Evolutionary conservation across 2,888 invertebrate species (phyloP).

Genomic region (Trilocha varians): DNA sequence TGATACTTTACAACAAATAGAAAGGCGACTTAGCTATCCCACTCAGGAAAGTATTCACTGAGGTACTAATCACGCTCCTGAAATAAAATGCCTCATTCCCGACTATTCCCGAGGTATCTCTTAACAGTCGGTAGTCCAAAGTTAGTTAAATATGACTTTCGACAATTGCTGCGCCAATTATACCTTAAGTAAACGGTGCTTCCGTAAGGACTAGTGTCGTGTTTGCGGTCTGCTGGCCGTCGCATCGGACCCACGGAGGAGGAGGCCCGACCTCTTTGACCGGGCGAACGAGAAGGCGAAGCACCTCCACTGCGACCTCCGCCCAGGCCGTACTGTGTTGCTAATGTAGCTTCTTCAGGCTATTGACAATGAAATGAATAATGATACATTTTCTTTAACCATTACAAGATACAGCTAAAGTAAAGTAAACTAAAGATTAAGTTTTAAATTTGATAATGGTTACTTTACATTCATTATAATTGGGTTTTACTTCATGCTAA

Average conservation of each 20-base stretch:
- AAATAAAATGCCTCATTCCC: too few relatives aligned
- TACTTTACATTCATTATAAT: background rate
- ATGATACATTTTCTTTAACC: too few relatives aligned
- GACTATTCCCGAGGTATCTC: too few relatives aligned
- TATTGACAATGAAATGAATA: slow-evolving; percentile 37
- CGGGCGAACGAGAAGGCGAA: slow-evolving; percentile 53
- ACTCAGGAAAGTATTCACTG: too few relatives aligned
- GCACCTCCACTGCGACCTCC: slow-evolving; percentile 54
- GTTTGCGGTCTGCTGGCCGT: slow-evolving; percentile 83
- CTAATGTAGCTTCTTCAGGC: slow-evolving; percentile 58
- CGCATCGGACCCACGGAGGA: slow-evolving; percentile 83
- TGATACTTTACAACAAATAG: too few relatives aligned
- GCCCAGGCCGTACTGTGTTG: slow-evolving; percentile 50
- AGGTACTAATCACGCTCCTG: too few relatives aligned
- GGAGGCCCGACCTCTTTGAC: slow-evolving; percentile 55
- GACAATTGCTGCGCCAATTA: too few relatives aligned
- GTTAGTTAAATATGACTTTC: background rate
- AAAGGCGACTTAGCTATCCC: too few relatives aligned
- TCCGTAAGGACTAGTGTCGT: slow-evolving; percentile 89
- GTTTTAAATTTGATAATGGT: too few relatives aligned
- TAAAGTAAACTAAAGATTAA: too few relatives aligned
- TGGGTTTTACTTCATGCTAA: background rate
- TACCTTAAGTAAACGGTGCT: slow-evolving; percentile 76
- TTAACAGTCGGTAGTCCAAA: too few relatives aligned
- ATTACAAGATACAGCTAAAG: too few relatives aligned